Base-by-base conservation (phyloP, 2,888 invertebrate genomes). In the Neoitamus cyanurus region DNA sequence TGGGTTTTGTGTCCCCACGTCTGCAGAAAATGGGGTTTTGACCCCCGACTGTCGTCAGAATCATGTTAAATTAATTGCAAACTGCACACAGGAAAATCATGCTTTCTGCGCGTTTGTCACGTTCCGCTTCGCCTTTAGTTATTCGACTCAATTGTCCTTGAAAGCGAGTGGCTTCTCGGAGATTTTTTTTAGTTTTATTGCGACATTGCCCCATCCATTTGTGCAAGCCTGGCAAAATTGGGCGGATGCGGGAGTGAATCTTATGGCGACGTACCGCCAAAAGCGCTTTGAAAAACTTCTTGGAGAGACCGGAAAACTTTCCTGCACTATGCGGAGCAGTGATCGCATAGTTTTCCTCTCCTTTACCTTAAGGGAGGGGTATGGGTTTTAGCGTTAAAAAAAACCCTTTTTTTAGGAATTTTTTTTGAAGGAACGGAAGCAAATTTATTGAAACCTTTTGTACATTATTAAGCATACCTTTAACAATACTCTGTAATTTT, bases 141-240 rank as follows among this genome's bases (percentile, higher is more conserved):
- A 46, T 42, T 83, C 72, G 83, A 72, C 46, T 83, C 37, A 72
- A 72, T 83, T 72, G 83, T 72, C 83, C 83, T 83, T 72, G 83
- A 42, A 83, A 28, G 7, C 25, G 72, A 83, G 70, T 70, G 30
- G 7, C 69, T 20, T 46, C 15, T 42, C 15, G 20, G 25, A 31
- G 28, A 7, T 7, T 42, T 83, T 37, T 82, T 48, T 80, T 80
- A 58, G 48, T 58, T 58, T 58, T 58, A 58, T 58, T 58, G 20
- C 58, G 58, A 58, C 15, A 58, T 58, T 58, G 20, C 25, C 25
- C 58, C 58, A 58, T 58, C 58, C 58, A n/a, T 20, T 58, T 15
- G 58, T 58, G 58, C 58, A 58, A 58, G 5, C 58, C 58, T 9
- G 25, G 25, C 58, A 25, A 58, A 58, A 58, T 20, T 58, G 58